Percentiles rank a stretch among this genome's conserved stretches.
phyloP scores from a whole-genome alignment of 2,888 invertebrate genomes.

The Eupithecia dodoneata region DNA sequence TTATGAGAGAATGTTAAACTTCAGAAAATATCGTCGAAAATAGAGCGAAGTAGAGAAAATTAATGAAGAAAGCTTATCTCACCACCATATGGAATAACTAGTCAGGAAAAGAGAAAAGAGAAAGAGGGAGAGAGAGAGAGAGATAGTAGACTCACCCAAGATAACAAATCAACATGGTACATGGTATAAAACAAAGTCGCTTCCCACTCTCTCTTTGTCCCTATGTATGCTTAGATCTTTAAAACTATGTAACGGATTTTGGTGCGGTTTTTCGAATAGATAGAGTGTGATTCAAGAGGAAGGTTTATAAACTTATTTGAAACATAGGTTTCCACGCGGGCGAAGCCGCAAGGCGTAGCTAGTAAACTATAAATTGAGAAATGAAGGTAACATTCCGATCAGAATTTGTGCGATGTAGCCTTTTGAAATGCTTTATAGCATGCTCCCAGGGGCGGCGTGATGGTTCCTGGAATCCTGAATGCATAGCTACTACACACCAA shows the following conservation, averaged over 20 bases:
- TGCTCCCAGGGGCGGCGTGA: neutral
- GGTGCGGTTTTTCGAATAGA: no score
- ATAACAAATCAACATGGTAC: neutral
- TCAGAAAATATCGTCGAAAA: neutral
- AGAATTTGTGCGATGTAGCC: neutral
- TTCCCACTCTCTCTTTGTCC: no score
- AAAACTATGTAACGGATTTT: no score
- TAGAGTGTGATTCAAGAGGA: no score
- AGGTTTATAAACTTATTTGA: no score
- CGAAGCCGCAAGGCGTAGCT: no score
- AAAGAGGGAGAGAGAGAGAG: neutral
- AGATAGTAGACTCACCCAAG: neutral
- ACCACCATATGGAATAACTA: neutral
- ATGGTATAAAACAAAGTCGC: no score
- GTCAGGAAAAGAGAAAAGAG: neutral
- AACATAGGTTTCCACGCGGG: no score
- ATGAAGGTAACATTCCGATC: neutral
- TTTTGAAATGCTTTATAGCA: neutral
- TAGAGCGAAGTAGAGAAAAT: neutral
- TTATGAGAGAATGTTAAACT: neutral
- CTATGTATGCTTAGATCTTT: no score
- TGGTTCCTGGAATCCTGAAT: neutral
- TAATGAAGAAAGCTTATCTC: neutral
- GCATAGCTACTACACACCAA: neutral
- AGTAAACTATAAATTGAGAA: neutral